Conservation (phyloP, 2,888 invertebrate species). For the Peribatodes rhomboidaria region DNA sequence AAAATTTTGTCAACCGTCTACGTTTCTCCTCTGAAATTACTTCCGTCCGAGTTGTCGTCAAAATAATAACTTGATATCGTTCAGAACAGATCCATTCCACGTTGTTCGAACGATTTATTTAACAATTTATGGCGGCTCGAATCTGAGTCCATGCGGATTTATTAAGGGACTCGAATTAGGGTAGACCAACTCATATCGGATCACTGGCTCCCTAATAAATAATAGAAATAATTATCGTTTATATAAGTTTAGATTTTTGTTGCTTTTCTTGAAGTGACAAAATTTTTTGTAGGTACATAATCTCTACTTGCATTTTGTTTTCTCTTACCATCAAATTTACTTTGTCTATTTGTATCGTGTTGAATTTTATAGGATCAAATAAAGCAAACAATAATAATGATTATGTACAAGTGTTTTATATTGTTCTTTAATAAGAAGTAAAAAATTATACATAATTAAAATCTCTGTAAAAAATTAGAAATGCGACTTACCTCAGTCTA, state of each 20-base stretch:
- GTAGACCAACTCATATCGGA: slow-evolving; percentile 7
- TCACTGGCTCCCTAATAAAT: neutral
- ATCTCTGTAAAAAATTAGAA: neutral
- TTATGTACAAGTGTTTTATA: neutral
- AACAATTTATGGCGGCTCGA: slow-evolving; percentile 78
- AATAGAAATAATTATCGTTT: too few species aligned
- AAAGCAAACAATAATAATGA: too few species aligned
- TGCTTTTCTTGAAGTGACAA: too few species aligned
- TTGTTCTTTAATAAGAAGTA: neutral
- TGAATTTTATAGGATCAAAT: too few species aligned
- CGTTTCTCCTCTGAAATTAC: slow-evolving; percentile 30
- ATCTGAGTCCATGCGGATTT: slow-evolving; percentile 79
- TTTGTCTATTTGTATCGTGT: too few species aligned
- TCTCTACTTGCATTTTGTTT: too few species aligned
- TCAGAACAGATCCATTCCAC: slow-evolving; percentile 61
- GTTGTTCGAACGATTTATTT: slow-evolving; percentile 79
- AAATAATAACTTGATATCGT: slow-evolving; percentile 64
- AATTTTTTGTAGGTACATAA: too few species aligned
- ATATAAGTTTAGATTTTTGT: too few species aligned
- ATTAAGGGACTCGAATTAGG: slow-evolving; percentile 63
- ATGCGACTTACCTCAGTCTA: neutral
- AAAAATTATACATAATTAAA: neutral
- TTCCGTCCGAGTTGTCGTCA: slow-evolving; percentile 49
- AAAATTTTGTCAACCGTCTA: slow-evolving; percentile 18
- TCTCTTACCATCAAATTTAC: too few species aligned